phyloP scores from a whole-genome alignment of 2,113 vertebrate genomes.

The Nerophis ophidion region DNA sequence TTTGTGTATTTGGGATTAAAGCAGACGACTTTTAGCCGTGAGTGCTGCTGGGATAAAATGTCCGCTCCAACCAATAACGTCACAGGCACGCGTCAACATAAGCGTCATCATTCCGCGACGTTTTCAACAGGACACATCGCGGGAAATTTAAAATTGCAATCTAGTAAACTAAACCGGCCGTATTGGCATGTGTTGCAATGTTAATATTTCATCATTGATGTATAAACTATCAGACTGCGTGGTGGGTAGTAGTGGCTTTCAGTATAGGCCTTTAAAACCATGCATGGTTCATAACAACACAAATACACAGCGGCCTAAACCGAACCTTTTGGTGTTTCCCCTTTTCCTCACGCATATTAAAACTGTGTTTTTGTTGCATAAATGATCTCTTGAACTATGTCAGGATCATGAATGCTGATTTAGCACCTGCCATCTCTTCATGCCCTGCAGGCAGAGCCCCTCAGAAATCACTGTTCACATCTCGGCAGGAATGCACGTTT shows the following conservation, averaged over 20 bases:
- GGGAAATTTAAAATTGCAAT: too few species aligned
- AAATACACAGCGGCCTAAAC: conserved; percentile 2
- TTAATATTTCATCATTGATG: too few species aligned
- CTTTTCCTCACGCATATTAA: conserved; percentile 19
- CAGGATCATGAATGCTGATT: conserved; percentile 37
- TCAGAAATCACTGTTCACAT: conserved; percentile 36
- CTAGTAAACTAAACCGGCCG: too few species aligned
- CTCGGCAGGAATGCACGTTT: conserved; percentile 41
- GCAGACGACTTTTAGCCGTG: too few species aligned
- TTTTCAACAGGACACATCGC: too few species aligned
- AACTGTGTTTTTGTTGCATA: conserved; percentile 11
- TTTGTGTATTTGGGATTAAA: neutral
- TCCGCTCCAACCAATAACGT: too few species aligned
- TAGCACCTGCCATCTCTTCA: conserved; percentile 40
- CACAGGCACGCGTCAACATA: too few species aligned
- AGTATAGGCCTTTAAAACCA: neutral
- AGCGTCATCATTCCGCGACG: too few species aligned
- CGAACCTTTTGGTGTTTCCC: neutral
- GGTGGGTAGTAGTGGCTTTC: too few species aligned
- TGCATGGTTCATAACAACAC: conserved; percentile 5
- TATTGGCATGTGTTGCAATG: too few species aligned
- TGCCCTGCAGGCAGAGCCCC: conserved; percentile 36
- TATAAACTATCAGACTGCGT: too few species aligned
- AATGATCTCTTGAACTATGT: conserved; percentile 28
- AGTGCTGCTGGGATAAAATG: too few species aligned